Evolutionary conservation across 2,888 invertebrate species (phyloP).

Genomic region (Chamaedrilus cognettii): DNA sequence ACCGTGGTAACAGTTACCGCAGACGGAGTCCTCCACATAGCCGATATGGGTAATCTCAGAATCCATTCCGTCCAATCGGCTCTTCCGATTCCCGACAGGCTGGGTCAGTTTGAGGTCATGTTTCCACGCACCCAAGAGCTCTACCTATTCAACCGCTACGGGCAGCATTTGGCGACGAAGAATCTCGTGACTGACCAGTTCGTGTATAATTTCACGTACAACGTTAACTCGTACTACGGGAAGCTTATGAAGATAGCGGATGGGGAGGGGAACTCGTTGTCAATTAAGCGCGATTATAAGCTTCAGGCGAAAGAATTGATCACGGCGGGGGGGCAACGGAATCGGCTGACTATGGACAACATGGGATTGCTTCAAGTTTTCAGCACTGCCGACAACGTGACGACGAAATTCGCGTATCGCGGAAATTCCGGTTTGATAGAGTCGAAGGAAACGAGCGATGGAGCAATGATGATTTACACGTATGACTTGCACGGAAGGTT

Average conservation of each 20-base stretch:
- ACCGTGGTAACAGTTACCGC: slow-evolving; percentile 85
- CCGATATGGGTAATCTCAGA: slow-evolving; percentile 80
- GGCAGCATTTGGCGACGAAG: slow-evolving; percentile 93
- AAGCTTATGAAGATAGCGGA: slow-evolving; percentile 92
- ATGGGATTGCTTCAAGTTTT: slow-evolving; percentile 91
- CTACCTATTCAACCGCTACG: slow-evolving; percentile 68
- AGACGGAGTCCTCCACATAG: slow-evolving; percentile 92
- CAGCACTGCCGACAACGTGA: slow-evolving; percentile 85
- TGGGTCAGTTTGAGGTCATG: slow-evolving; percentile 79
- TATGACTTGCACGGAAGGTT: slow-evolving; percentile 71
- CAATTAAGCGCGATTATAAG: slow-evolving; percentile 83
- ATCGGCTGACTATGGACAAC: slow-evolving; percentile 78
- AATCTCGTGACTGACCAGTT: slow-evolving; percentile 94
- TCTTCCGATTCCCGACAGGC: slow-evolving; percentile 33
- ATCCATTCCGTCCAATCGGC: slow-evolving; percentile 67
- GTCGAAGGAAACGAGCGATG: slow-evolving; percentile 61
- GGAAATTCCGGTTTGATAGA: slow-evolving; percentile 81
- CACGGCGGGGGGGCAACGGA: slow-evolving; percentile 48
- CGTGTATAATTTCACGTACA: slow-evolving; percentile 93
- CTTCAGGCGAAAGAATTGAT: slow-evolving; percentile 75
- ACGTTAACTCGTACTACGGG: slow-evolving; percentile 94
- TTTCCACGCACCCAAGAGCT: slow-evolving; percentile 92
- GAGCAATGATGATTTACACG: slow-evolving; percentile 70
- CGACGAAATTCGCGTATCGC: slow-evolving; percentile 91
- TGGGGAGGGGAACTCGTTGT: slow-evolving; percentile 82